phyloP scores from a whole-genome alignment of 2,113 vertebrate genomes.

The Athene cunicularia region DNA sequence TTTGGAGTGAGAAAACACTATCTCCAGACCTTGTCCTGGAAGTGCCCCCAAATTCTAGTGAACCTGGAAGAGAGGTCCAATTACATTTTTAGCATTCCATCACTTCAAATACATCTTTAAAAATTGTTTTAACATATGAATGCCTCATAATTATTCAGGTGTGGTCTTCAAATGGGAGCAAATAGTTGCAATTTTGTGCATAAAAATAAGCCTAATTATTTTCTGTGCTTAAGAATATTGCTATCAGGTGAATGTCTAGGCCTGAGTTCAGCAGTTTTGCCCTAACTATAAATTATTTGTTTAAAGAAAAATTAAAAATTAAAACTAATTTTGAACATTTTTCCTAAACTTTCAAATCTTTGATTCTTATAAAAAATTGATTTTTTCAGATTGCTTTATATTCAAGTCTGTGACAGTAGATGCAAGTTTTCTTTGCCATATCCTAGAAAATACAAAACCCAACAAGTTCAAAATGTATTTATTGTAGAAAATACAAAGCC shows the following conservation, averaged over 20 bases:
- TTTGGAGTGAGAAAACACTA: background rate
- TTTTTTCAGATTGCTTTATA: background rate
- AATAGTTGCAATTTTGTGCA: background rate
- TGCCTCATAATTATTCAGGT: background rate
- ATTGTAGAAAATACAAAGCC: background rate
- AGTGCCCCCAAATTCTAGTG: background rate
- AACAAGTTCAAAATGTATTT: background rate
- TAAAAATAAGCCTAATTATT: background rate
- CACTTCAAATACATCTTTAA: background rate
- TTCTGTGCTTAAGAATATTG: background rate
- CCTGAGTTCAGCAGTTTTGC: background rate
- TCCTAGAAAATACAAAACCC: background rate
- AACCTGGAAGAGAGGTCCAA: background rate
- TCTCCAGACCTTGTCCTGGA: background rate
- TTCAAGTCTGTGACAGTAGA: background rate
- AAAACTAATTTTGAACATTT: background rate
- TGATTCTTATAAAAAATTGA: background rate
- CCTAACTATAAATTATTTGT: background rate
- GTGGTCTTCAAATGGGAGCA: background rate
- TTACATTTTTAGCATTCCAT: background rate
- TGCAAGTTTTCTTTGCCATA: background rate
- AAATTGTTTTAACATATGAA: background rate
- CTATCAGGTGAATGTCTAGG: rapidly evolving
- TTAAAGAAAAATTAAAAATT: background rate
- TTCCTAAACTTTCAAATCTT: background rate